Evolutionary conservation across 2,888 invertebrate species (phyloP).

Genomic region (Junonia oenone): DNA sequence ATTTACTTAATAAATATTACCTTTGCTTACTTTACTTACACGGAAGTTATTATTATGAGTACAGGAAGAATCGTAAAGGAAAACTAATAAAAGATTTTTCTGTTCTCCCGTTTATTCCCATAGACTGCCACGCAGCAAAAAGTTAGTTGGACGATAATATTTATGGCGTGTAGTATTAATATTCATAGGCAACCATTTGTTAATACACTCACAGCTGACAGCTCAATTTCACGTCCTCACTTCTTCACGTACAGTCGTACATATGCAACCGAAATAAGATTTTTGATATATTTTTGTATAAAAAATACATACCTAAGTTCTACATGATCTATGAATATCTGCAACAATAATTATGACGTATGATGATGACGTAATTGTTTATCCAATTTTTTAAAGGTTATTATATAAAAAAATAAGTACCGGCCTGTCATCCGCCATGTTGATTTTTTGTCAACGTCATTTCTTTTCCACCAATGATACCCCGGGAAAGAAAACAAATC

Average conservation of each 20-base stretch:
- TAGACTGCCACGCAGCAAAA: constrained; percentile 21
- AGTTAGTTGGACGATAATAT: constrained; percentile 23
- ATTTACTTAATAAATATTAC: neutral
- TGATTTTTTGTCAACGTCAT: too few species aligned
- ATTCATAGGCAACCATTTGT: constrained; percentile 72
- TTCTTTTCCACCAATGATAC: too few species aligned
- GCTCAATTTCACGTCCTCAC: constrained; percentile 58
- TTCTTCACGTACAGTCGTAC: too few species aligned
- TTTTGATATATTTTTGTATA: neutral
- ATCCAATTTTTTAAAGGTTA: too few species aligned
- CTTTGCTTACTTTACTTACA: neutral
- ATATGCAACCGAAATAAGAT: neutral
- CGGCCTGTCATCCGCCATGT: too few species aligned
- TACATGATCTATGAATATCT: too few species aligned
- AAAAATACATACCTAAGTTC: too few species aligned
- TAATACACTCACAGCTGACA: constrained; percentile 68
- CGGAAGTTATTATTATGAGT: neutral
- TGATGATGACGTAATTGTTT: too few species aligned
- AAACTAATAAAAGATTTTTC: constrained; percentile 1
- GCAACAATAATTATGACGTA: neutral
- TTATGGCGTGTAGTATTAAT: constrained; percentile 51
- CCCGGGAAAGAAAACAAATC: too few species aligned
- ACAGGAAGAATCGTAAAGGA: neutral
- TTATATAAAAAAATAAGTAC: too few species aligned
- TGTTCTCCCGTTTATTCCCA: constrained; percentile 13